Percentiles rank a stretch among this genome's conserved stretches.
These are phyloP conservation scores for Periplaneta americana DNA, from an alignment of 1,140 invertebrate genomes.

Conservation along the genomic window DNA sequence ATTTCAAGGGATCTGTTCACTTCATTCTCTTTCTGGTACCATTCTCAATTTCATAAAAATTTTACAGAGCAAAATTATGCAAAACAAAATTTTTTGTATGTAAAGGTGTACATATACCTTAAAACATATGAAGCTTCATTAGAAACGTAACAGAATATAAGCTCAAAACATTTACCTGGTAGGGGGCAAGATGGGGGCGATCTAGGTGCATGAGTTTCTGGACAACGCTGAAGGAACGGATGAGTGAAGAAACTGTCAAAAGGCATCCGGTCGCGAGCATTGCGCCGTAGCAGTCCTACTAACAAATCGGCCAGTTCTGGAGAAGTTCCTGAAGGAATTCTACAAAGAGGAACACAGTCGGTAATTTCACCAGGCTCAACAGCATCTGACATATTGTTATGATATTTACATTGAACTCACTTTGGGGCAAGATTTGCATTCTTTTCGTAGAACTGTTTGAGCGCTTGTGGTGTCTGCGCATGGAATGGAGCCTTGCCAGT, in stretches of 20 bases:
- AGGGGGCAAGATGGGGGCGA: conserved; percentile 26
- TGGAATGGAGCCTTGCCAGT: conserved; percentile 98
- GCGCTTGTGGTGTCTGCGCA: conserved; percentile 95
- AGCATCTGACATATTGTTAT: not conserved
- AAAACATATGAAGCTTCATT: too few species aligned
- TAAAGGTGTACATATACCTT: too few species aligned
- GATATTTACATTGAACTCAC: conserved; percentile 49
- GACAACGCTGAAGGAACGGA: conserved; percentile 63
- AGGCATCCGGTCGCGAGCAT: conserved; percentile 90
- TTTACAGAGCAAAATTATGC: too few species aligned
- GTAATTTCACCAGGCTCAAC: not conserved
- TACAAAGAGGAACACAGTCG: conserved; percentile 32
- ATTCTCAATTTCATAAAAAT: too few species aligned
- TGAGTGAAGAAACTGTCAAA: conserved; percentile 95
- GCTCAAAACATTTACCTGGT: conserved; percentile 28
- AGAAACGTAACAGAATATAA: too few species aligned
- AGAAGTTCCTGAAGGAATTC: conserved; percentile 90
- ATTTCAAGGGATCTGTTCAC: too few species aligned
- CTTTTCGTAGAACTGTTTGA: conserved; percentile 97
- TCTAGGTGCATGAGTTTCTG: not conserved
- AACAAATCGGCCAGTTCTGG: conserved; percentile 82
- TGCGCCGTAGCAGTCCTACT: conserved; percentile 52
- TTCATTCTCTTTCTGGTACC: too few species aligned
- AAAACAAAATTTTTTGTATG: too few species aligned
- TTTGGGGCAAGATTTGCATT: conserved; percentile 92